These are phyloP conservation scores for Cephus pulcher DNA, from an alignment of 2,888 invertebrate species.

Conservation along the genomic window DNA sequence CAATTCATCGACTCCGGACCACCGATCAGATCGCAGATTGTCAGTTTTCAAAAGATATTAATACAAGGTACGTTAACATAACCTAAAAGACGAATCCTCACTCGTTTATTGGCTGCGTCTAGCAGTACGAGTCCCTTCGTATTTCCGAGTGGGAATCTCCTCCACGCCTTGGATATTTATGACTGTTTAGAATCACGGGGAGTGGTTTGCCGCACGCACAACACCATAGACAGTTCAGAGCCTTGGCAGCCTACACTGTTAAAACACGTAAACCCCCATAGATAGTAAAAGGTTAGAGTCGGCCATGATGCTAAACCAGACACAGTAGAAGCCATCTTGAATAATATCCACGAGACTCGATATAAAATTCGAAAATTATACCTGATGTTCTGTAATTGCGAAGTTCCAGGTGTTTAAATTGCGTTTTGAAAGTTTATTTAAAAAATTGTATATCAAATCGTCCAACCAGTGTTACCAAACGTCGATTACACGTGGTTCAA, in stretches of 20 bases:
- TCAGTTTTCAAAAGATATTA: not conserved
- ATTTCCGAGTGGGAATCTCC: constrained; percentile 41
- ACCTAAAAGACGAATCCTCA: not conserved
- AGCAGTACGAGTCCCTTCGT: constrained; percentile 16
- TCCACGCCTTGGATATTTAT: constrained; percentile 47
- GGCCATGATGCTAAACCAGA: not conserved
- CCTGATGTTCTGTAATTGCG: not conserved
- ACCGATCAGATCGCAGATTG: not conserved
- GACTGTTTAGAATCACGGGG: constrained; percentile 52
- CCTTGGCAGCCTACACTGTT: constrained; percentile 31
- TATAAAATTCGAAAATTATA: not conserved
- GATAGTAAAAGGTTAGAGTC: not conserved
- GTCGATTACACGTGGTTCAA: not conserved
- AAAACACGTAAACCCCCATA: constrained; percentile 35
- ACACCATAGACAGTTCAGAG: constrained; percentile 29
- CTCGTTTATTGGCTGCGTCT: not conserved
- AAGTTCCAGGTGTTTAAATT: not conserved
- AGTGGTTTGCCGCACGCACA: constrained; percentile 49
- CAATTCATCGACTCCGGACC: not conserved
- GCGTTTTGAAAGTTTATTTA: not conserved
- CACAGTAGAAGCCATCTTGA: not conserved
- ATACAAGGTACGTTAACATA: not conserved
- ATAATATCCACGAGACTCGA: not conserved
- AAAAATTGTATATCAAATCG: not conserved
- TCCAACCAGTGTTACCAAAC: not conserved